Evolutionary conservation across 2,888 invertebrate genomes (phyloP).

Genomic region (Hermodice carunculata): DNA sequence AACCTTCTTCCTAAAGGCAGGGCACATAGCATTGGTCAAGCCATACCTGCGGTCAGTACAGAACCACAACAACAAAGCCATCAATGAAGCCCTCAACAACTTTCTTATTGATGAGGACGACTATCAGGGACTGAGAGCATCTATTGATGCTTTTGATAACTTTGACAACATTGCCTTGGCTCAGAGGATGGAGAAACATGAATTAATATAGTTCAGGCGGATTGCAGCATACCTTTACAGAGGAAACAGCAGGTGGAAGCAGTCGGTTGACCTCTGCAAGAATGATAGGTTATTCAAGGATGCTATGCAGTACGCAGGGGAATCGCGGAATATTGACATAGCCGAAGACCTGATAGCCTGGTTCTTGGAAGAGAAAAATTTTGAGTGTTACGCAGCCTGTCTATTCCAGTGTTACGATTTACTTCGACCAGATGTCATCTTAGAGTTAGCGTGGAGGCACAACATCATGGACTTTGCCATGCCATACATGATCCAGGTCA

Average conservation of each 20-base stretch:
- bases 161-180: constrained; percentile 99
- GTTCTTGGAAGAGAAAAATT: constrained; percentile 96
- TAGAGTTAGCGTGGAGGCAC: constrained; percentile 98
- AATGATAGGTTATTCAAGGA: constrained; percentile 98
- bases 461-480: constrained; percentile 99
- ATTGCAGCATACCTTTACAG: constrained; percentile 99
- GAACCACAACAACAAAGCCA: constrained; percentile 98
- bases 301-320: constrained; percentile 99
- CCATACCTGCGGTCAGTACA: constrained; percentile 98
- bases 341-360: constrained; percentile 98
- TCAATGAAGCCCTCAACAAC: constrained; percentile 98
- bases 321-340: constrained; percentile 95
- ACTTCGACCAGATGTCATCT: constrained; percentile 96
- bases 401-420: constrained; percentile 99
- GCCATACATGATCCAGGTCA: constrained; percentile 98
- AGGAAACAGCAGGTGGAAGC: constrained; percentile 99
- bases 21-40: constrained; percentile 96
- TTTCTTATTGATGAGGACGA: constrained; percentile 98
- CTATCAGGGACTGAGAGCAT: constrained; percentile 85
- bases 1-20: constrained; percentile 76
- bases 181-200: constrained; percentile 97
- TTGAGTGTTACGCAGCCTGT: constrained; percentile 98
- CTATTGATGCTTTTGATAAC: constrained; percentile 99
- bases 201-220: constrained; percentile 97
- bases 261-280: constrained; percentile 99